phyloP scores from a whole-genome alignment of 2,113 vertebrate species.

The Lepus timidus region DNA sequence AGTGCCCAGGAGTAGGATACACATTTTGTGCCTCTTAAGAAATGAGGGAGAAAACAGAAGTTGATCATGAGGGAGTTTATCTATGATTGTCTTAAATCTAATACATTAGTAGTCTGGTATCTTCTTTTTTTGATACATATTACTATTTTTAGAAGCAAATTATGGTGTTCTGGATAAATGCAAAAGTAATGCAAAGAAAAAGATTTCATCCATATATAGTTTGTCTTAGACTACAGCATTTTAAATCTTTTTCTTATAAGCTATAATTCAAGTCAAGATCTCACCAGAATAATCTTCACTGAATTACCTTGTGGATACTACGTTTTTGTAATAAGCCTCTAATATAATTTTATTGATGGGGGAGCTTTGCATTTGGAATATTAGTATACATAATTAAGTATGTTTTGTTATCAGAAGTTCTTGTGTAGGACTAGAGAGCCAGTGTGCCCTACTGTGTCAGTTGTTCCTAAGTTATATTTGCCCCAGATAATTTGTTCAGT shows the following conservation, averaged over 20 bases:
- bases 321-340: background rate
- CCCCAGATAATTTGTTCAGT: background rate
- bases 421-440: background rate
- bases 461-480: conserved; percentile 3
- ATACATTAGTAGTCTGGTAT: background rate
- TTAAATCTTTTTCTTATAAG: background rate
- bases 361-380: background rate
- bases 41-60: background rate
- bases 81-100: background rate
- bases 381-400: background rate
- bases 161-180: background rate
- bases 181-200: background rate
- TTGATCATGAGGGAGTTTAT: background rate
- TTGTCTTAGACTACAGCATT: background rate
- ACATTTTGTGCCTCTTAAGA: background rate
- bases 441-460: accelerated
- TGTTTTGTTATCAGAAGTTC: background rate
- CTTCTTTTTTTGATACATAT: background rate
- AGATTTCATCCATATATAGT: background rate
- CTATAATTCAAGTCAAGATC: background rate
- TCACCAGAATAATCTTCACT: background rate
- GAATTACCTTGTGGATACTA: background rate
- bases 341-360: background rate
- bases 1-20: background rate
- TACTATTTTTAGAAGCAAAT: conserved; percentile 9